A percentile compares a stretch with the other conserved stretches of the same genome.
These are phyloP conservation scores for Nymphalis polychloros DNA, from an alignment of 2,888 invertebrate species.

Conservation along the genomic window DNA sequence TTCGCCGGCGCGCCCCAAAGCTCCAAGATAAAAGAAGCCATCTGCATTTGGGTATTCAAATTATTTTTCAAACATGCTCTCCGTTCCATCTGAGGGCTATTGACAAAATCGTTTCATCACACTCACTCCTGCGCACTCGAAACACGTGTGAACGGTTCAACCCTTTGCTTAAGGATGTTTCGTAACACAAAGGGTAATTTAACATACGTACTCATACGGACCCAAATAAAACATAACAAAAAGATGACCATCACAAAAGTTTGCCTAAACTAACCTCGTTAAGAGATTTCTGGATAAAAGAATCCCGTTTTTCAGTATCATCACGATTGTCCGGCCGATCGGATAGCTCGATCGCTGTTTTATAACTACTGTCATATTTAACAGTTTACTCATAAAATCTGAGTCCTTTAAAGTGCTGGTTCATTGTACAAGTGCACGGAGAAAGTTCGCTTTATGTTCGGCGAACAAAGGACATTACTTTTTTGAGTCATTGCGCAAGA, in stretches of 20 bases:
- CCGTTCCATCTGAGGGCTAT: constrained; percentile 58
- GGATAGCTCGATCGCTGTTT: constrained; percentile 73
- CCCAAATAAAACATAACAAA: constrained; percentile 74
- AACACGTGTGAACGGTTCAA: constrained; percentile 61
- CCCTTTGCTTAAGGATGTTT: constrained; percentile 58
- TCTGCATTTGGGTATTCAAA: constrained; percentile 81
- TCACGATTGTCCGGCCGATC: constrained; percentile 77
- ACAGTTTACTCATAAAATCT: constrained; percentile 46
- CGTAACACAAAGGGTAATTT: constrained; percentile 64
- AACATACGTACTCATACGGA: constrained; percentile 73
- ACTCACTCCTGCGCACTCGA: constrained; percentile 73
- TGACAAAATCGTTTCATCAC: constrained; percentile 68
- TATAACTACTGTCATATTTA: constrained; percentile 52
- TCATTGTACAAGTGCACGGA: constrained; percentile 59
- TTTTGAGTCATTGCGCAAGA: constrained; percentile 68
- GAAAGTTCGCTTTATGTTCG: constrained; percentile 67
- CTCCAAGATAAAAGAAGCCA: constrained; percentile 78
- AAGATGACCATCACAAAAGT: constrained; percentile 78
- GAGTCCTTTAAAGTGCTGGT: constrained; percentile 46
- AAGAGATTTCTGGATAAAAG: constrained; percentile 80
- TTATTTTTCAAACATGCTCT: constrained; percentile 80
- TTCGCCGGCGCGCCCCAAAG: constrained; percentile 64
- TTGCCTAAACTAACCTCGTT: constrained; percentile 82
- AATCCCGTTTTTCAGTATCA: constrained; percentile 81
- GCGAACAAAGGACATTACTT: constrained; percentile 59